Evolutionary conservation across 2,113 vertebrate species (phyloP).

Genomic region (Erpornis zantholeuca): DNA sequence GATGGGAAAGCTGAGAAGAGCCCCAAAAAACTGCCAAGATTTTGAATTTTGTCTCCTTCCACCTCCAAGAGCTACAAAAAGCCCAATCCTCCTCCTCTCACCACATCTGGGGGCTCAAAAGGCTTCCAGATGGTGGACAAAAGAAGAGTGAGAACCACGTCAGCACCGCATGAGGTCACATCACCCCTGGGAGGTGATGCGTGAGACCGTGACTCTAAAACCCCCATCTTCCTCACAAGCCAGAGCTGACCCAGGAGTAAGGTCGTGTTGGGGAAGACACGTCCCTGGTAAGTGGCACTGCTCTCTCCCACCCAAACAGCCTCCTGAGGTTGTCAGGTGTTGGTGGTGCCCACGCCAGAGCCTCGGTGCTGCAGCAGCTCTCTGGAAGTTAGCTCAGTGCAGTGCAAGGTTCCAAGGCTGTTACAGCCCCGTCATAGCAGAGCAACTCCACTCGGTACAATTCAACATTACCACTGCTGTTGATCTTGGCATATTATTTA

Average conservation of each 20-base stretch:
- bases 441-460: background rate
- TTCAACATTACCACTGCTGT: background rate
- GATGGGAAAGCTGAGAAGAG: background rate
- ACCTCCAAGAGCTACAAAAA: background rate
- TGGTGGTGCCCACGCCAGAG: background rate
- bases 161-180: background rate
- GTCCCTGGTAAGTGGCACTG: background rate
- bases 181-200: background rate
- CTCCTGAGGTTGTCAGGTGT: background rate
- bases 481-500: slow-evolving; percentile 32
- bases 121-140: background rate
- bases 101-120: background rate
- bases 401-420: background rate
- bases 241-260: background rate
- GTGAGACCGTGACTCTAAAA: background rate
- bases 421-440: background rate
- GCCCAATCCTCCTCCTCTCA: background rate
- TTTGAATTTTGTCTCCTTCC: background rate
- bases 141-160: background rate
- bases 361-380: background rate
- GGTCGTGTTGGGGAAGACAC: accelerated
- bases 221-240: background rate
- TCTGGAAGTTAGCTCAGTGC: background rate
- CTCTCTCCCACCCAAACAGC: background rate
- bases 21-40: background rate